Evolutionary conservation across 2,888 invertebrate genomes (phyloP).

Genomic region (Pteria penguin): DNA sequence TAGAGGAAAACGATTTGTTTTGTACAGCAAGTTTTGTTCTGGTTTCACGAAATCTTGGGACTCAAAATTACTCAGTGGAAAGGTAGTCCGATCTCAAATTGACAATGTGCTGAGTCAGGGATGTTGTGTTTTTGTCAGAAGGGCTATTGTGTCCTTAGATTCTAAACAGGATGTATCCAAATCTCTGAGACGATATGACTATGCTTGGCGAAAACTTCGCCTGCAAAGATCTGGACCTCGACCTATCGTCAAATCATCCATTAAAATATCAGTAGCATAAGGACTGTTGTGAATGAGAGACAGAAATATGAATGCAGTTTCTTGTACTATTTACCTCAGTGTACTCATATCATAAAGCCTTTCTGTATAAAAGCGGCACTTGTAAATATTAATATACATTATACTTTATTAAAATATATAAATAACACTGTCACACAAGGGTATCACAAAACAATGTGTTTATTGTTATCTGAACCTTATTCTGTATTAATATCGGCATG

Average conservation of each 20-base stretch:
- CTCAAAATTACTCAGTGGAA: constrained; percentile 22
- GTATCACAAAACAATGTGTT: no score
- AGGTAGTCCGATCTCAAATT: constrained; percentile 33
- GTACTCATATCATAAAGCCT: no score
- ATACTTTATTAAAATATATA: no score
- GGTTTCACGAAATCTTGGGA: constrained; percentile 50
- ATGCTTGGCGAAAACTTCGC: constrained; percentile 50
- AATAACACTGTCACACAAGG: no score
- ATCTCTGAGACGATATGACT: constrained; percentile 52
- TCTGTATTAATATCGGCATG: no score
- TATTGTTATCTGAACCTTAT: no score
- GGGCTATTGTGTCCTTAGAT: constrained; percentile 13
- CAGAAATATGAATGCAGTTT: no score
- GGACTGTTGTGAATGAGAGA: no score
- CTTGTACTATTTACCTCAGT: no score
- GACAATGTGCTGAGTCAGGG: constrained; percentile 44
- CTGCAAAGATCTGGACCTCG: constrained; percentile 25
- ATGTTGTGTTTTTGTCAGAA: constrained; percentile 52
- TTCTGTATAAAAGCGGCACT: no score
- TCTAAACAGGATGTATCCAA: background rate
- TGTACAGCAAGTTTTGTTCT: constrained; percentile 48
- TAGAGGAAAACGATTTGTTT: constrained; percentile 50
- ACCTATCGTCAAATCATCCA: background rate
- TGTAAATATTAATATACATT: no score
- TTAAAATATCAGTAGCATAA: constrained; percentile 7